Conservation (phyloP, 2,888 invertebrate species). For the Dasypogon diadema region DNA sequence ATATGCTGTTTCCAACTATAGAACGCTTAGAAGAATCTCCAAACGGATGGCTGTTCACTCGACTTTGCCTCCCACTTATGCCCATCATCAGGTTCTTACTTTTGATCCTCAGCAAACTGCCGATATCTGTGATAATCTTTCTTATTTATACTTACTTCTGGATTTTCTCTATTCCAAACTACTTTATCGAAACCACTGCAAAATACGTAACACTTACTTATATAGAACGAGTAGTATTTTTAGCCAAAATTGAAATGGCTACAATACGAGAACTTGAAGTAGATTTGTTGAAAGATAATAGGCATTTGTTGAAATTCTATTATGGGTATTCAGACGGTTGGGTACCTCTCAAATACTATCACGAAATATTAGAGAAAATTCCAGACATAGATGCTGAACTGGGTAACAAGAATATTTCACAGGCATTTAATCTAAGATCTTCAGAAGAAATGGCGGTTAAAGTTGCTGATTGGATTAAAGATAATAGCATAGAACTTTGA, state of each 20-base stretch:
- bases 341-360: conserved; percentile 81
- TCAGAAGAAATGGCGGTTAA: conserved; percentile 72
- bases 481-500: conserved; percentile 55
- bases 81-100: conserved; percentile 69
- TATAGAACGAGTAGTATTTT: conserved; percentile 75
- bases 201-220: conserved; percentile 74
- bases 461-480: conserved; percentile 64
- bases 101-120: conserved; percentile 72
- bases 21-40: conserved; percentile 83
- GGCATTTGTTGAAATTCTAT: conserved; percentile 79
- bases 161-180: conserved; percentile 70
- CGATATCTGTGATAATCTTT: conserved; percentile 69
- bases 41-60: conserved; percentile 80
- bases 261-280: conserved; percentile 76
- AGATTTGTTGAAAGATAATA: conserved; percentile 72
- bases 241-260: conserved; percentile 87
- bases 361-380: conserved; percentile 74
- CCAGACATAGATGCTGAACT: conserved; percentile 74
- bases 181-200: conserved; percentile 70
- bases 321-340: conserved; percentile 86
- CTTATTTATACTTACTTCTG: conserved; percentile 73
- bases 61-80: conserved; percentile 71
- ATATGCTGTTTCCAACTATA: conserved; percentile 88
- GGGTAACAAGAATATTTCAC: conserved; percentile 74
- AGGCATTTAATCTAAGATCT: conserved; percentile 84